Evolutionary conservation across 2,888 invertebrate genomes (phyloP).

Genomic region (Balanococcus diminutus): DNA sequence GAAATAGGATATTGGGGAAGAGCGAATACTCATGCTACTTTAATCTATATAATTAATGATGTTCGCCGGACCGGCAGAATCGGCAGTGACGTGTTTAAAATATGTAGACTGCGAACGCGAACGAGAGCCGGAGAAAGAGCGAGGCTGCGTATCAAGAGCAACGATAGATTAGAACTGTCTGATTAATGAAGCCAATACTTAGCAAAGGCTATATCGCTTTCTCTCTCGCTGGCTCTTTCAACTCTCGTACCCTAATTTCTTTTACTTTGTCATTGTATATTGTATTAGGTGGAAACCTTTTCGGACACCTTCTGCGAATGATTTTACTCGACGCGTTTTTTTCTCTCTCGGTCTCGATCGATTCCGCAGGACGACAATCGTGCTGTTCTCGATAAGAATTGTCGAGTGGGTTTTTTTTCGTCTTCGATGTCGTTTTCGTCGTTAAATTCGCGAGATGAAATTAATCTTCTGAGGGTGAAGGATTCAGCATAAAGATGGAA

Average conservation of each 20-base stretch:
- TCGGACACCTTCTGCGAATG: conserved; percentile 32
- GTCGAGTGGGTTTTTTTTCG: background rate
- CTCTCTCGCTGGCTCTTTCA: background rate
- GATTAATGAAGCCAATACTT: conserved; percentile 53
- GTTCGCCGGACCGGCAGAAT: conserved; percentile 31
- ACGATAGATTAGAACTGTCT: conserved; percentile 51
- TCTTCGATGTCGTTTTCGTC: background rate
- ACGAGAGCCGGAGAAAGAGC: background rate
- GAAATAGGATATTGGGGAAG: conserved; percentile 33
- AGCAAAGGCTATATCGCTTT: background rate
- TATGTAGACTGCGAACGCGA: conserved; percentile 15
- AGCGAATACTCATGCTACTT: conserved; percentile 26
- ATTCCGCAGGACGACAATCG: background rate
- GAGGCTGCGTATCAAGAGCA: conserved; percentile 36
- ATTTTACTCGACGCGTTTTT: background rate
- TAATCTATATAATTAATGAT: conserved; percentile 50
- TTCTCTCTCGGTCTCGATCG: background rate
- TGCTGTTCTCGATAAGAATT: background rate
- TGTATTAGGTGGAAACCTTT: conserved; percentile 34
- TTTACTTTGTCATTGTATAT: conserved; percentile 40
- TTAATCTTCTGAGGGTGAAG: background rate
- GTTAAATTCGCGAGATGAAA: background rate
- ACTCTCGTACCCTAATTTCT: conserved; percentile 25
- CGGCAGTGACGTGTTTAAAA: conserved; percentile 34
- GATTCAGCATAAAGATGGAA: background rate